Conservation (phyloP, 2,113 vertebrate species). For the Actinemys pallida region DNA sequence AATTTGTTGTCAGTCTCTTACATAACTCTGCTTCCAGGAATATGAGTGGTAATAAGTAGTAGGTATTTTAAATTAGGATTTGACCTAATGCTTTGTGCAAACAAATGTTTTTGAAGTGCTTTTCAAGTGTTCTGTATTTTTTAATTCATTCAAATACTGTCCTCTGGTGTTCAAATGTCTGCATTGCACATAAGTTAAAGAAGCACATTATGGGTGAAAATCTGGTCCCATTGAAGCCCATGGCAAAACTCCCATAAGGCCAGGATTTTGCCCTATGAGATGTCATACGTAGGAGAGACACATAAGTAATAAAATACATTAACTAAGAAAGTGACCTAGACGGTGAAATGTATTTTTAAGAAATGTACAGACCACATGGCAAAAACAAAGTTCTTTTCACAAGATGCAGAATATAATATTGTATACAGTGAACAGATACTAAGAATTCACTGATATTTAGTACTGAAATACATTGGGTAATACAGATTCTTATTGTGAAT, state of each 20-base stretch:
- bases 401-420: not conserved
- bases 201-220: not conserved
- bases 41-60: not conserved
- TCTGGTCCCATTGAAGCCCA: not conserved
- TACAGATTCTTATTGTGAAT: not conserved
- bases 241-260: not conserved
- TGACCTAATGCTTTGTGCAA: conserved; percentile 45
- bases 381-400: not conserved
- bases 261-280: not conserved
- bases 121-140: not conserved
- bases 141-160: not conserved
- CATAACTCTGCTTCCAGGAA: conserved; percentile 31
- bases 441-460: not conserved
- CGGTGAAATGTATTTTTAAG: not conserved
- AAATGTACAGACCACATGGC: not conserved
- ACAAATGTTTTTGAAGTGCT: conserved; percentile 40
- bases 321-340: not conserved
- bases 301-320: not conserved
- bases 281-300: not conserved
- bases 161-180: not conserved
- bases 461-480: not conserved
- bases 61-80: conserved; percentile 20
- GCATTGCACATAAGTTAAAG: not conserved
- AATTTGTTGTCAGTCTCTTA: conserved; percentile 61
- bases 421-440: not conserved